Percentiles rank a stretch among this genome's conserved stretches.
Conservation (phyloP, 2,888 invertebrate species). For the Mellilla xanthometata region DNA sequence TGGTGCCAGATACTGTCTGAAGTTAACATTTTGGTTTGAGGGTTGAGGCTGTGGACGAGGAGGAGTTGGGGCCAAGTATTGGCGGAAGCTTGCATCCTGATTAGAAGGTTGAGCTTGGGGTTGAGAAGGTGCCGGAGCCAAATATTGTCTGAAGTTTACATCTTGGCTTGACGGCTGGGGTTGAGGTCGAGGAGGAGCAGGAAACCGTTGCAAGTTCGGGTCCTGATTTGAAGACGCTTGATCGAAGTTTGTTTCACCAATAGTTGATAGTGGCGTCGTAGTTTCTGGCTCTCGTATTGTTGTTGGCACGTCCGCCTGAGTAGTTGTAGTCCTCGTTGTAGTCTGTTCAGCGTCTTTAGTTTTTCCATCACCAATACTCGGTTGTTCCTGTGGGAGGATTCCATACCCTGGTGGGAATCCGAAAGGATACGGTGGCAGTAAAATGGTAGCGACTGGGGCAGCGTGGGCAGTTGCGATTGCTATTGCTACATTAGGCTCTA, state of each 20-base stretch:
- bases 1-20: conserved; percentile 19
- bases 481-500: conserved; percentile 65
- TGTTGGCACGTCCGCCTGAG: conserved; percentile 44
- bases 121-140: conserved; percentile 18
- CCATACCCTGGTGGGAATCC: conserved; percentile 63
- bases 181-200: conserved; percentile 27
- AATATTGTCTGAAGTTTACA: conserved; percentile 23
- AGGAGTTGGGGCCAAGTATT: conserved; percentile 19
- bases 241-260: conserved; percentile 59
- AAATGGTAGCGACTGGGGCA: conserved; percentile 69
- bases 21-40: conserved; percentile 24
- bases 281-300: conserved; percentile 49
- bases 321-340: conserved; percentile 46
- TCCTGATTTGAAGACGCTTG: conserved; percentile 57
- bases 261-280: conserved; percentile 58
- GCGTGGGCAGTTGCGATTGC: conserved; percentile 72
- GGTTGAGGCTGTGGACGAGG: conserved; percentile 26
- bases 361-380: conserved; percentile 46
- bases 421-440: conserved; percentile 71
- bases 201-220: conserved; percentile 29
- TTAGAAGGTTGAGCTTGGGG: conserved; percentile 29
- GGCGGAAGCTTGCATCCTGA: conserved; percentile 21
- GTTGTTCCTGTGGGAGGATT: conserved; percentile 52
- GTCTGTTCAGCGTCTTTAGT: conserved; percentile 52
- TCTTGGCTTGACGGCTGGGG: conserved; percentile 27